Evolutionary conservation across 2,888 invertebrate genomes (phyloP), one percentile per base, ranked within the genome.

Genomic region (Mycalesis mineus): DNA sequence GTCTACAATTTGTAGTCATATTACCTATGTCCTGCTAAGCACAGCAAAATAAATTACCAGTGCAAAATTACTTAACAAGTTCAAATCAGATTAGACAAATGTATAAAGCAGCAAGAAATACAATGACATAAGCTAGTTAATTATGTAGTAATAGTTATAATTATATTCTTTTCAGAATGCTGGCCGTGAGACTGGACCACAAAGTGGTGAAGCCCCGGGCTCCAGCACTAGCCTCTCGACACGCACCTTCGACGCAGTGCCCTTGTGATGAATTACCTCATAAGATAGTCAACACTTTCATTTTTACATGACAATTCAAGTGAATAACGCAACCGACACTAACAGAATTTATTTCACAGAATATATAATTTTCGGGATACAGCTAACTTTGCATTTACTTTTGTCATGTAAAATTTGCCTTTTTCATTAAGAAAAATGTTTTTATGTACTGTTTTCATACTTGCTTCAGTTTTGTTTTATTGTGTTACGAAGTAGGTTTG

Each of bases 121-220:
- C n/a, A n/a, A n/a, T n/a, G n/a, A n/a, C n/a, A n/a, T n/a, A n/a
- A n/a, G n/a, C n/a, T n/a, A n/a, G n/a, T n/a, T n/a, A n/a, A n/a
- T n/a, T n/a, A n/a, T n/a, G n/a, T 36, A 33, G 17, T 22, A 28
- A 44, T 28, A 22, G 13, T 11, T 44, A 11, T 44, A 29, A 28
- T n/a, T 17, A 14, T 45, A 11, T 58, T n/a, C n/a, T 3, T 67
- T 70, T 56, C 80, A 91, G 90, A 90, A 89, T 78, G 73, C 82
- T 57, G 87, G 88, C 9, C 86, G 91, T 47, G 92, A 91, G 70
- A 86, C 91, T 59, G 91, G 91, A 9, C 91, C 91, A 40, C 92
- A 92, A 66, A 86, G 92, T 59, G 92, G 92, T 42, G 92, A 92
- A 71, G 91, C 92, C n/a, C 91, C 92, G 0, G 92, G 92, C 44